phyloP scores from a whole-genome alignment of 2,113 vertebrate species.

The Sphyrna mokarran region DNA sequence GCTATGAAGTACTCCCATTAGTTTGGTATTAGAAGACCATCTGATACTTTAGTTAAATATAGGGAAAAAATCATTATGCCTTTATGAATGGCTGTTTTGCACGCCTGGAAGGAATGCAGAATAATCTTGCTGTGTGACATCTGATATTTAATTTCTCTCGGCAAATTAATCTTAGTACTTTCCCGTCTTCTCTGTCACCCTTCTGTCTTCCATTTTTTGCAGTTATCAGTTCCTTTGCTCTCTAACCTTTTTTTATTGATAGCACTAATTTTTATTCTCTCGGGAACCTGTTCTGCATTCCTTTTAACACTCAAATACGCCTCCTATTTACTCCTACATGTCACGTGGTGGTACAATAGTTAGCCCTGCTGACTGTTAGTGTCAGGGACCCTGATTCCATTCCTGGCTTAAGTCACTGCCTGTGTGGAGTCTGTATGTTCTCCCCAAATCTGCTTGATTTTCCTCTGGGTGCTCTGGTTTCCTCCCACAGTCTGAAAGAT shows the following conservation, averaged over 20 bases:
- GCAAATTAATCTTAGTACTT: background rate
- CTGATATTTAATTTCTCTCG: background rate
- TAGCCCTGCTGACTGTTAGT: too few species aligned
- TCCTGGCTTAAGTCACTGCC: too few species aligned
- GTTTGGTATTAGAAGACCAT: background rate
- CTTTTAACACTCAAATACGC: background rate
- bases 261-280: background rate
- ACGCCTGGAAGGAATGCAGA: background rate
- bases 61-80: background rate
- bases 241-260: background rate
- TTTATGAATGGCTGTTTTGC: background rate
- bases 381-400: too few species aligned
- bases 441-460: too few species aligned
- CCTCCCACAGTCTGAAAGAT: too few species aligned
- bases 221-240: background rate
- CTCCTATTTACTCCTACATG: background rate
- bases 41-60: background rate
- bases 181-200: background rate
- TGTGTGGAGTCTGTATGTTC: too few species aligned
- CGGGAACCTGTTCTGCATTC: background rate
- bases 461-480: too few species aligned
- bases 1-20: background rate
- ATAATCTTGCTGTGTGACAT: background rate
- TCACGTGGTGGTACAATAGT: too few species aligned
- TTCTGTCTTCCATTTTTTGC: background rate